Conservation (phyloP, 2,113 vertebrate species). For the Rhinopomastus cyanomelas region DNA sequence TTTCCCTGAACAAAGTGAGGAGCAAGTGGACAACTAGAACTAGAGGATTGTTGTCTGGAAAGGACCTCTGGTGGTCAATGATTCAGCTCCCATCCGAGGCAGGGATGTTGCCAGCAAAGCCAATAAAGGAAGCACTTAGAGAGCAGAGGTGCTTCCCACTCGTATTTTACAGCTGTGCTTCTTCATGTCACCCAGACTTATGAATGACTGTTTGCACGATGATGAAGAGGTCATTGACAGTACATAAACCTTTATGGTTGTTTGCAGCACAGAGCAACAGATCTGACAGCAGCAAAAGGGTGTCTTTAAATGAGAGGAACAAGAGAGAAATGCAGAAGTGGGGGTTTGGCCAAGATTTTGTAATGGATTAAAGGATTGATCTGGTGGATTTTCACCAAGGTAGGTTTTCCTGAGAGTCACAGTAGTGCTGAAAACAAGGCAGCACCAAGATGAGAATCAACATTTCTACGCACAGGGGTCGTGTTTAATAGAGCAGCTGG, state of each 20-base stretch:
- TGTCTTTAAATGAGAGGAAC: not conserved
- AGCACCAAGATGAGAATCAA: not conserved
- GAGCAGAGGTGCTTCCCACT: not conserved
- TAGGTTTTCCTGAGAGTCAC: not conserved
- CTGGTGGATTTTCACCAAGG: not conserved
- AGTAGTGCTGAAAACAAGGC: not conserved
- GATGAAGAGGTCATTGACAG: not conserved
- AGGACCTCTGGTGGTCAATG: slow-evolving; percentile 53
- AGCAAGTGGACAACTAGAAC: not conserved
- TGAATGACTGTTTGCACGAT: not conserved
- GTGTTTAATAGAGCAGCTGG: not conserved
- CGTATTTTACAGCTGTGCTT: not conserved
- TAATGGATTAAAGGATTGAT: not conserved
- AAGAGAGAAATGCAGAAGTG: not conserved
- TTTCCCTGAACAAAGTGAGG: not conserved
- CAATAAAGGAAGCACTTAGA: not conserved
- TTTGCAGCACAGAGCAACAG: not conserved
- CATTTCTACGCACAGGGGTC: not conserved
- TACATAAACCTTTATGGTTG: not conserved
- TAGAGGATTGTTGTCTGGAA: not conserved
- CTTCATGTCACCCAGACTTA: not conserved
- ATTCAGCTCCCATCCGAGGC: not conserved
- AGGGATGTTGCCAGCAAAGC: not conserved
- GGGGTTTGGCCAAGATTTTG: not conserved
- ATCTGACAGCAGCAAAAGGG: not conserved